These are phyloP conservation scores for Polietes domitor DNA, from an alignment of 2,888 invertebrate genomes.

Conservation along the genomic window DNA sequence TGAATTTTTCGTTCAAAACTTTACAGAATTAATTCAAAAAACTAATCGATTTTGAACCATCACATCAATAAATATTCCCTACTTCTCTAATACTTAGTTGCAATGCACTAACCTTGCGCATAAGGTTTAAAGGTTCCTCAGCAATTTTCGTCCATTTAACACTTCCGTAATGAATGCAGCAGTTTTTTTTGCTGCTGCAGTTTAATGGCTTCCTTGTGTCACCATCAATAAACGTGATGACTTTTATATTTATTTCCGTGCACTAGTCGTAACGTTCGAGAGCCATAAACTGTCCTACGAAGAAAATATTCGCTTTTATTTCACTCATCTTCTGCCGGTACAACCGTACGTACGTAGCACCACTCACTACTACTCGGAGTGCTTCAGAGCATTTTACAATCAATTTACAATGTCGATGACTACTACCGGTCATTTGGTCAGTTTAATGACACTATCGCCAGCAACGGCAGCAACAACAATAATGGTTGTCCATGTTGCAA, in stretches of 20 bases:
- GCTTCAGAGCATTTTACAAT: constrained; percentile 51
- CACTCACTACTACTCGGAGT: neutral
- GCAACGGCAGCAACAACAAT: neutral
- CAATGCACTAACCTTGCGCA: too few species aligned
- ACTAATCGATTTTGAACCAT: too few species aligned
- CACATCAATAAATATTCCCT: too few species aligned
- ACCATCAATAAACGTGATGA: constrained; percentile 21
- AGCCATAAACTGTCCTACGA: constrained; percentile 19
- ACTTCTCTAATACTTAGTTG: too few species aligned
- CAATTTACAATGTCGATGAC: constrained; percentile 63
- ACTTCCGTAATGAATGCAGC: constrained; percentile 30
- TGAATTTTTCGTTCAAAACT: too few species aligned
- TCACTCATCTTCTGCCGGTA: neutral
- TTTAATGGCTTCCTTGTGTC: neutral
- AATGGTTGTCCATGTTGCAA: constrained; percentile 11
- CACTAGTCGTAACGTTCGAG: neutral
- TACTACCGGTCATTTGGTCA: constrained; percentile 66
- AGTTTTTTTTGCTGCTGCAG: neutral
- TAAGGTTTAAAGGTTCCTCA: neutral
- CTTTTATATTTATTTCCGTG: constrained; percentile 21
- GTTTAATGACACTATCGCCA: constrained; percentile 37
- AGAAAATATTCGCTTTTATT: neutral
- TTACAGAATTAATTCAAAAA: too few species aligned
- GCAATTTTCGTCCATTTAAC: constrained; percentile 16
- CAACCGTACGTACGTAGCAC: neutral